Percentiles rank a stretch among this genome's conserved stretches.
These are phyloP conservation scores for Charaxes varanes DNA, from an alignment of 1,140 invertebrate genomes.

Conservation along the genomic window DNA sequence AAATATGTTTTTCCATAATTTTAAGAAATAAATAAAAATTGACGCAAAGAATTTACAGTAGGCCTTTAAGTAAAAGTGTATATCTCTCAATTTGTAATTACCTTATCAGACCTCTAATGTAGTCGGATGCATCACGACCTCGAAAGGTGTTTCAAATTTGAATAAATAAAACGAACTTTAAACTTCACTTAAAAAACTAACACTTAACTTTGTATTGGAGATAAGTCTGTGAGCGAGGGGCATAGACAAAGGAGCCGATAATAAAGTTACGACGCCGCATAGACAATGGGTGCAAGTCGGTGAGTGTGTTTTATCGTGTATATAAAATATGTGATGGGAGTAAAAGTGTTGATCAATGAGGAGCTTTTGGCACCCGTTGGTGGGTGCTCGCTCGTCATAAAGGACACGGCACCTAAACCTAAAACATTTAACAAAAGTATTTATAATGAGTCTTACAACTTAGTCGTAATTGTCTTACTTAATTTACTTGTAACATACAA, in stretches of 20 bases:
- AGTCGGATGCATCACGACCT: conserved; percentile 6
- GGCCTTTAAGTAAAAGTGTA: too few species aligned
- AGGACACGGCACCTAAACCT: conserved; percentile 51
- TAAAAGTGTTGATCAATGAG: conserved; percentile 59
- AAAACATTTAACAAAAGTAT: too few species aligned
- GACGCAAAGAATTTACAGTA: background rate
- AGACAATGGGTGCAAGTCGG: conserved; percentile 28
- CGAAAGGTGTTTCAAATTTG: conserved; percentile 19
- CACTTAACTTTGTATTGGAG: conserved; percentile 39
- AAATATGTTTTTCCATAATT: background rate
- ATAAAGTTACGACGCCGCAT: too few species aligned
- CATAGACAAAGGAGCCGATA: background rate
- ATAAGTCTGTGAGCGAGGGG: conserved; percentile 25
- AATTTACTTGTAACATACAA: too few species aligned
- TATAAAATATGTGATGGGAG: conserved; percentile 29
- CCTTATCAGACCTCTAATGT: conserved; percentile 14
- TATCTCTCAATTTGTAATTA: conserved; percentile 15
- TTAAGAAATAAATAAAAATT: background rate
- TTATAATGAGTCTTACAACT: too few species aligned
- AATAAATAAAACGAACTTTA: conserved; percentile 30
- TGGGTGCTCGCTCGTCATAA: conserved; percentile 23
- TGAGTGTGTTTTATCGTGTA: conserved; percentile 21
- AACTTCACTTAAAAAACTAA: conserved; percentile 33
- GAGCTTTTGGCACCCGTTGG: conserved; percentile 66
- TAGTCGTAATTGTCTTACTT: too few species aligned